These are phyloP conservation scores for Apodemia duryi DNA, from an alignment of 2,888 invertebrate species.

Conservation along the genomic window DNA sequence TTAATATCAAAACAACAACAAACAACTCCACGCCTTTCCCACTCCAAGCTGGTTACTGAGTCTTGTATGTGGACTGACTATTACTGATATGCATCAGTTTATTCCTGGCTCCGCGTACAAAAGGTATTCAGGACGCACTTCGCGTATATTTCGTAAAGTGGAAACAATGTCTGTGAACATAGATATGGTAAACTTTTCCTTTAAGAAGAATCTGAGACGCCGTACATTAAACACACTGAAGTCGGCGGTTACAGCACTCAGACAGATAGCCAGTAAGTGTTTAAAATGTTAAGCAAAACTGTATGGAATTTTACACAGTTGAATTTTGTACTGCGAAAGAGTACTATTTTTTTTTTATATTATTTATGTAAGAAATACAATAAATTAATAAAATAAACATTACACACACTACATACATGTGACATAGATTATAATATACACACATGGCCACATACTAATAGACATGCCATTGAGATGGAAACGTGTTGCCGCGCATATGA, in stretches of 20 bases:
- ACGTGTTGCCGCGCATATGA: too few species aligned
- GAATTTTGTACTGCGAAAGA: neutral
- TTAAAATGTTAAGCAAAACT: conserved; percentile 33
- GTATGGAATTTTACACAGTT: conserved; percentile 12
- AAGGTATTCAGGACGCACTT: conserved; percentile 43
- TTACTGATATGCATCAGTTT: conserved; percentile 71
- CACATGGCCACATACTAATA: too few species aligned
- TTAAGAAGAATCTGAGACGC: conserved; percentile 67
- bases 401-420: too few species aligned
- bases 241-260: conserved; percentile 66
- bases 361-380: too few species aligned
- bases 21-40: conserved; percentile 44
- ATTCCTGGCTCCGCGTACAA: conserved; percentile 61
- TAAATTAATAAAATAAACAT: too few species aligned
- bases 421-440: too few species aligned
- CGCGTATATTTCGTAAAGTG: conserved; percentile 36
- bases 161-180: conserved; percentile 59
- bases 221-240: conserved; percentile 69
- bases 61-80: conserved; percentile 38
- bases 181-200: conserved; percentile 66
- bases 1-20: neutral
- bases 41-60: conserved; percentile 49
- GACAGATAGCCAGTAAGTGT: conserved; percentile 72
- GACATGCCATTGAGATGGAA: too few species aligned
- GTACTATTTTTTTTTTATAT: too few species aligned